Evolutionary conservation across 2,113 vertebrate species (phyloP).

Genomic region (Hydrolagus affinis): DNA sequence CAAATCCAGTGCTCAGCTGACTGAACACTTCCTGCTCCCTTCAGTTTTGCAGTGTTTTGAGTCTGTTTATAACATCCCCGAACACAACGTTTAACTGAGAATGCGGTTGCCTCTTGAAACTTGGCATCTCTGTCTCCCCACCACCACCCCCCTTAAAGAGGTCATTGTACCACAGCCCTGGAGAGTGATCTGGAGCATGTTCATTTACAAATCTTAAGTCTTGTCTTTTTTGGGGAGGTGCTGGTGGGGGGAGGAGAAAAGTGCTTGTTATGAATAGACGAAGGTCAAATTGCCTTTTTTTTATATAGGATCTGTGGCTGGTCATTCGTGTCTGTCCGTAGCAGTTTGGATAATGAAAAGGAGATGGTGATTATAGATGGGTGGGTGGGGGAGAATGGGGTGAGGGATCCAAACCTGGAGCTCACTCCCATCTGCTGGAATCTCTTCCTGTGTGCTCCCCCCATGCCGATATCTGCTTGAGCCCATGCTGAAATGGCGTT

Average conservation of each 20-base stretch:
- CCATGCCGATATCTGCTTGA: neutral
- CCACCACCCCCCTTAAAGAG: too few species aligned
- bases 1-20: too few species aligned
- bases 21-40: too few species aligned
- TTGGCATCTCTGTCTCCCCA: neutral
- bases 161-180: neutral
- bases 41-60: neutral
- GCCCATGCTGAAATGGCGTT: neutral
- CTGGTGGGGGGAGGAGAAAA: too few species aligned
- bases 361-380: neutral
- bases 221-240: neutral
- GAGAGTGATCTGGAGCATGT: neutral
- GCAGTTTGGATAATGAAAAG: neutral
- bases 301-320: too few species aligned
- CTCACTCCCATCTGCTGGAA: neutral
- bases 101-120: neutral
- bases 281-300: too few species aligned
- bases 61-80: neutral
- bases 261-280: too few species aligned
- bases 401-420: neutral
- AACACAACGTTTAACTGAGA: neutral
- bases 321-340: too few species aligned
- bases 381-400: too few species aligned
- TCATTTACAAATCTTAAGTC: conserved; percentile 3
- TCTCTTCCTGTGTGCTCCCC: neutral